These are phyloP conservation scores for Leucopsar rothschildi DNA, from an alignment of 2,113 vertebrate genomes.

Conservation along the genomic window DNA sequence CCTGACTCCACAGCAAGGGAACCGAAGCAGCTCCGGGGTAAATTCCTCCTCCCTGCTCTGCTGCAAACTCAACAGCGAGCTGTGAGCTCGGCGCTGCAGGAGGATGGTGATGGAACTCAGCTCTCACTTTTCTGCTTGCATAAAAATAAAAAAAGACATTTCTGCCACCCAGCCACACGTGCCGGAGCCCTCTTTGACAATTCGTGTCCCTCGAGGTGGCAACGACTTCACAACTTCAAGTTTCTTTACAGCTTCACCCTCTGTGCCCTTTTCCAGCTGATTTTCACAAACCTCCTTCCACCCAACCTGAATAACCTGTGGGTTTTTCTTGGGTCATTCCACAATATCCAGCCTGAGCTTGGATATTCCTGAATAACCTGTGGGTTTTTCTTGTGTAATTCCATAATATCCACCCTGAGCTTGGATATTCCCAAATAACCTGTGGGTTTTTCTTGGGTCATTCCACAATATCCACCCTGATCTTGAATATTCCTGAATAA, in stretches of 20 bases:
- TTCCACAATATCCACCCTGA: no score
- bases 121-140: background rate
- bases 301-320: rapidly evolving
- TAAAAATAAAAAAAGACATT: rapidly evolving
- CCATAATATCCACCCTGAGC: no score
- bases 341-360: no score
- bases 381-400: no score
- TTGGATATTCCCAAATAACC: no score
- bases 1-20: background rate
- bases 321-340: background rate
- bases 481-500: no score
- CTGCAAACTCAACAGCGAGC: rapidly evolving
- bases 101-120: background rate
- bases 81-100: rapidly evolving
- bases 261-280: rapidly evolving
- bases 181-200: background rate
- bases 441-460: no score
- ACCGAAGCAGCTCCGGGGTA: rapidly evolving
- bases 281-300: background rate
- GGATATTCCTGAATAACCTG: no score
- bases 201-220: background rate
- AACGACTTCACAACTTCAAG: rapidly evolving
- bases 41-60: background rate
- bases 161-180: background rate
- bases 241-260: background rate